Evolutionary conservation across 2,888 invertebrate species (phyloP), one percentile per base, ranked within the genome.

Genomic region (Tortricodes alternella): DNA sequence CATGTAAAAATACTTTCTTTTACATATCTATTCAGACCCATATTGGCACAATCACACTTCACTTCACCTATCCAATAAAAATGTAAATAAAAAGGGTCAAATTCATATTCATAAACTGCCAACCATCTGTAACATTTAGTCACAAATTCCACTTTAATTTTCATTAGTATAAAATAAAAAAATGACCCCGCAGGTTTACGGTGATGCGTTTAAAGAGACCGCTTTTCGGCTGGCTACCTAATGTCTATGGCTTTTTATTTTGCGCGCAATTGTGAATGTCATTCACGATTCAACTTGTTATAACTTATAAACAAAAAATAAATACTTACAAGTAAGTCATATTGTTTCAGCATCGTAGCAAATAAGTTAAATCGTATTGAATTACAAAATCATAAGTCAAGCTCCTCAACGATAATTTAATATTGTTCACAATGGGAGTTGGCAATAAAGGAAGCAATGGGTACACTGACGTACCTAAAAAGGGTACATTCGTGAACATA

Each of bases 1-100:
- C 24, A 24, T 51, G 51, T 51, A 57, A 57, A 57, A 57, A 57
- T 57, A 57, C 57, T 32, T 51, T 46, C 46, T 43, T 46, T 39
- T 49, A 57, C 39, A 39, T 24, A 35, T 46, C 52, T 49, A 57
- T 46, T 57, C 52, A 57, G 57, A 57, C 46, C 35, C 51, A 51
- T 46, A 34, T 57, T 57, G 57, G 57, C 57, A 57, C 57, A 44
- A 37, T 43, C 44, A 32, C 27, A 13, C 32, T 21, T 51, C 11
- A 38, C 29, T 27, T 49, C 41, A 13, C 9, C 6, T n/a, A 38
- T 13, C 9, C 13, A 15, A 38, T 27, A 15, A 8, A 9, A 29
- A 29, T n/a, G 29, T 4, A 29, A 29, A 9, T 7, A n/a, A 29
- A 9, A 8, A 3, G 9, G 4, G 4, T 29, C 1, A 29, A 11